Percentiles rank a stretch among this genome's conserved stretches.
phyloP scores from a whole-genome alignment of 2,113 vertebrate species.

The Ranitomeya imitator region DNA sequence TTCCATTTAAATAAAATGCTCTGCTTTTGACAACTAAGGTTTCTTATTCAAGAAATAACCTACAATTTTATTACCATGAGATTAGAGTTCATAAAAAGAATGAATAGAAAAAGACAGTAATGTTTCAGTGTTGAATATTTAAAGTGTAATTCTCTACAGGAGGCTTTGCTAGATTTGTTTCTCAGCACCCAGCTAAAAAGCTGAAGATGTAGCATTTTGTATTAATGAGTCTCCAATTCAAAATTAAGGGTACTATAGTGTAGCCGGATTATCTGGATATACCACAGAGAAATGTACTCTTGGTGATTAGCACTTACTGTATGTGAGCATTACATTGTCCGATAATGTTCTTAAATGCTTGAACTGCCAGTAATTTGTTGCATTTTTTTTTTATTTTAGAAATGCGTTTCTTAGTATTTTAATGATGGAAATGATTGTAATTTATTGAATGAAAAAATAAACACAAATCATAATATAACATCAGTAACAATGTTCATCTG shows the following conservation, averaged over 20 bases:
- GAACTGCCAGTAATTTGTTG: constrained; percentile 17
- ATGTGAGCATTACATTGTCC: constrained; percentile 30
- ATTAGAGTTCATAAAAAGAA: constrained; percentile 42
- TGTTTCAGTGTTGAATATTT: constrained; percentile 40
- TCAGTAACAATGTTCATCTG: neutral
- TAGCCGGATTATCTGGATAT: constrained; percentile 33
- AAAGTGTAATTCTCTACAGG: constrained; percentile 37
- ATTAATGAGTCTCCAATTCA: constrained; percentile 47
- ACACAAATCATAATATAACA: neutral
- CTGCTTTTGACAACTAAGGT: constrained; percentile 21
- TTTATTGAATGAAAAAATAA: constrained; percentile 12
- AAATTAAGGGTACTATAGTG: constrained; percentile 32
- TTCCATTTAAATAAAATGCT: constrained; percentile 16
- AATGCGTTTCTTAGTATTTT: constrained; percentile 6
- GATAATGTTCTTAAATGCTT: constrained; percentile 30
- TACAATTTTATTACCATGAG: constrained; percentile 35
- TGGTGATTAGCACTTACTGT: constrained; percentile 37
- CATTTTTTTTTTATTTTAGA: neutral
- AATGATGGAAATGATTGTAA: constrained; percentile 15
- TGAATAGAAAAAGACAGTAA: constrained; percentile 30
- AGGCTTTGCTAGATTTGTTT: constrained; percentile 36
- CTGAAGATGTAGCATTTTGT: constrained; percentile 46
- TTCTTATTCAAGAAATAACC: constrained; percentile 33
- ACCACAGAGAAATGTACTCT: constrained; percentile 23
- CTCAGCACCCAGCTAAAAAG: constrained; percentile 40